Evolutionary conservation across 2,888 invertebrate species (phyloP), one percentile per base, ranked within the genome.

Genomic region (Epinotia brunnichana): DNA sequence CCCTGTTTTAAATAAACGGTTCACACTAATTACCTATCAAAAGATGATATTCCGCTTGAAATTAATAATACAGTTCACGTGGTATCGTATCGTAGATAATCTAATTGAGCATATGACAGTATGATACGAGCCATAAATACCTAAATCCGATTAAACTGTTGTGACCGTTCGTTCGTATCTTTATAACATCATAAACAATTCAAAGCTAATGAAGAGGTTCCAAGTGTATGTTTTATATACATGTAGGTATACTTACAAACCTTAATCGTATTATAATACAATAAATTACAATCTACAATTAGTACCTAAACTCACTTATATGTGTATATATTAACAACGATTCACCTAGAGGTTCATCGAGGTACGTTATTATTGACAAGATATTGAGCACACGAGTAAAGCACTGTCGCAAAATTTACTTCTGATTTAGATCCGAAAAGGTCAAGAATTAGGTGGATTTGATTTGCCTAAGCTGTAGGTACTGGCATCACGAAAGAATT

Each of bases 81-180:
- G 17, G 29, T 29, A n/a, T 56, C 24, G 29, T 29, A n/a, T 56
- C 24, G 21, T 10, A 69, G 62, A 56, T 69, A 48, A 61, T 56
- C 11, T 19, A 51, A 35, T 70, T 53, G 60, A 21, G 15, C 59
- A 67, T 72, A 68, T 13, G 35, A 62, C 68, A 62, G 51, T 54
- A 48, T 44, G 53, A 35, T 39, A 24, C 7, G 54, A 69, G 24
- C 51, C 62, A 69, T 69, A 69, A 73, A 73, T 73, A 73, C 68
- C 54, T 71, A 67, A 17, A 15, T 66, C 54, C 48, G n/a, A 67
- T 72, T 54, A 73, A 73, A 57, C 56, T 63, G 73, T 59, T 73
- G 56, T 73, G 68, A 69, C 62, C 35, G 73, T 29, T 39, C 57
- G 68, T 53, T 39, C 57, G 68, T 53, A 63, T 73, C 57, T 69